These are phyloP conservation scores for Chaetophractus vellerosus DNA, from an alignment of 2,797 vertebrate genomes.

Conservation along the genomic window DNA sequence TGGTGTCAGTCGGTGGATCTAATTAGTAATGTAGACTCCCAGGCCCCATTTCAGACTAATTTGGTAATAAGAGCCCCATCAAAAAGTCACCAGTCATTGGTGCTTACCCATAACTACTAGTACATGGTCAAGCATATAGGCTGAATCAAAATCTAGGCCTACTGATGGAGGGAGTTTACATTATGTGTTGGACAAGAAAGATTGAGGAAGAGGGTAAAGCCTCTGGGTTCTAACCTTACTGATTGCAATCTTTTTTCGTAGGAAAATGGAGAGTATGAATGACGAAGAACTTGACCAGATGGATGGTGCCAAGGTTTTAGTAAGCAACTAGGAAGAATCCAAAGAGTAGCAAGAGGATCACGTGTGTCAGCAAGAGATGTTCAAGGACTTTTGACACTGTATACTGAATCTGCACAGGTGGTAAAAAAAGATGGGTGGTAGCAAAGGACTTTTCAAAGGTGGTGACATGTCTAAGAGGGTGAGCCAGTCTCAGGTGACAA, in stretches of 20 bases:
- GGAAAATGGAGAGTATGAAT: not conserved
- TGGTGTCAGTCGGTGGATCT: rapidly evolving
- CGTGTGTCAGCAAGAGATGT: slow-evolving; percentile 97
- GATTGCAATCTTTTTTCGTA: not conserved
- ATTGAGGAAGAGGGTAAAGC: not conserved
- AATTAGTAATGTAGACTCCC: not conserved
- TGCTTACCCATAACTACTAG: not conserved
- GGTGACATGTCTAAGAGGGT: slow-evolving; percentile 99
- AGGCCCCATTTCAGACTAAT: not conserved
- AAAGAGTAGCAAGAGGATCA: slow-evolving; percentile 97
- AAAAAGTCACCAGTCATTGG: rapidly evolving
- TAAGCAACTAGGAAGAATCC: slow-evolving; percentile 97
- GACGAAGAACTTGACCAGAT: slow-evolving; percentile 96
- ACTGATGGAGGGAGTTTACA: rapidly evolving
- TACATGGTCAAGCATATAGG: rapidly evolving
- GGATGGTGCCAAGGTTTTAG: slow-evolving; percentile 98
- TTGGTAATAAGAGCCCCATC: not conserved
- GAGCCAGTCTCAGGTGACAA: slow-evolving; percentile 98
- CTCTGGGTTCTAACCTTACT: not conserved
- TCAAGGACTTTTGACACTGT: slow-evolving; percentile 98
- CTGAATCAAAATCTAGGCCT: rapidly evolving
- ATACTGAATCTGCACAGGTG: slow-evolving; percentile 99
- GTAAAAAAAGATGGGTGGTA: slow-evolving; percentile 99
- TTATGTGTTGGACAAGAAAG: not conserved
- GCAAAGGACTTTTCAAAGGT: slow-evolving; percentile 99